phyloP scores from a whole-genome alignment of 2,113 vertebrate species.

The Ariopsis seemanni region DNA sequence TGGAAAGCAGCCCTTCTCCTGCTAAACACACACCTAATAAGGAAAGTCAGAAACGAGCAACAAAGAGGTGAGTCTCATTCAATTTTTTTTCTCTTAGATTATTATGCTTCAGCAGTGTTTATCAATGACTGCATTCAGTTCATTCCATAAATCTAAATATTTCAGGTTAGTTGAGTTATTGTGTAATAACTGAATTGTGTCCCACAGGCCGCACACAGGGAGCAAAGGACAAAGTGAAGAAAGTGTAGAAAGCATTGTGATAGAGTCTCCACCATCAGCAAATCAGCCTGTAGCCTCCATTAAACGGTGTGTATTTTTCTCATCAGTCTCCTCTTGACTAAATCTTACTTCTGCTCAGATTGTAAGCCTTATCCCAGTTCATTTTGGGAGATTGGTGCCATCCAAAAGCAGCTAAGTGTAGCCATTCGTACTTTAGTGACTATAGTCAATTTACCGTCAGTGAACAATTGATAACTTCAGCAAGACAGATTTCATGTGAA shows the following conservation, averaged over 20 bases:
- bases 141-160: not conserved
- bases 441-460: too few species aligned
- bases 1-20: not conserved
- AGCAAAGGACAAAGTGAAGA: not conserved
- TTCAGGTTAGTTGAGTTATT: not conserved
- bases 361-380: too few species aligned
- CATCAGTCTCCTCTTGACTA: not conserved
- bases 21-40: not conserved
- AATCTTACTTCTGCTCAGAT: not conserved
- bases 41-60: not conserved
- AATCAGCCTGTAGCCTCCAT: not conserved
- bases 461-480: too few species aligned
- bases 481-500: too few species aligned
- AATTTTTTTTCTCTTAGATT: not conserved
- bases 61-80: constrained; percentile 6
- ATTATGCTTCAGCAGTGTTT: not conserved
- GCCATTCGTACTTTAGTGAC: not conserved
- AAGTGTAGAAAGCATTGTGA: not conserved
- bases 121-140: not conserved
- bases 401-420: not conserved
- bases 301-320: not conserved
- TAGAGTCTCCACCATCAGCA: constrained; percentile 16
- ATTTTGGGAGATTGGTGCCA: not conserved
- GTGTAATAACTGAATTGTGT: not conserved
- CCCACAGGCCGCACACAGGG: not conserved